Percentiles rank a stretch among this genome's conserved stretches.
Conservation (phyloP, 2,797 vertebrate species). For the Chelmon rostratus region DNA sequence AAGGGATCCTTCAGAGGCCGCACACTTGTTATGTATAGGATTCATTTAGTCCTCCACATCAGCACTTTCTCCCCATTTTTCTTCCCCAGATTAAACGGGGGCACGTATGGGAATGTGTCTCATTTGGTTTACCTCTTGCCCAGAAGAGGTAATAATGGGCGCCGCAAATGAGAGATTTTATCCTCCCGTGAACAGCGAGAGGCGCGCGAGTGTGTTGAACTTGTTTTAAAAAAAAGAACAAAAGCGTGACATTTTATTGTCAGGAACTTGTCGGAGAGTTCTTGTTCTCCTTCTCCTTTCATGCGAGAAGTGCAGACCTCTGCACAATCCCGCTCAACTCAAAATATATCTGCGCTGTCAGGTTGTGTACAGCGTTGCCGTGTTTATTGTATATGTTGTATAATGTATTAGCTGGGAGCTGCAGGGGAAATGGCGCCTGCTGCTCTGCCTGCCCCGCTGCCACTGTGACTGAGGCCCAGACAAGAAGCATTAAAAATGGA, state of each 20-base stretch:
- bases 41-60: conserved; percentile 45
- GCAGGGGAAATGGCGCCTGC: conserved; percentile 5
- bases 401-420: conserved; percentile 34
- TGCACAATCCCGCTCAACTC: conserved; percentile 26
- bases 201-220: conserved; percentile 16
- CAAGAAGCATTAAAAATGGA: conserved; percentile 29
- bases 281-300: conserved; percentile 14
- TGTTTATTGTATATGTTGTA: conserved; percentile 28
- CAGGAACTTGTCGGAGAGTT: conserved; percentile 14
- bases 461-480: conserved; percentile 11
- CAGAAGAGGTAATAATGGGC: conserved; percentile 28
- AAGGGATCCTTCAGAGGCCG: conserved; percentile 15
- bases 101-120: conserved; percentile 7
- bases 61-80: conserved; percentile 23
- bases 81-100: conserved; percentile 12
- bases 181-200: conserved; percentile 11
- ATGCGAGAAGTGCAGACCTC: conserved; percentile 24
- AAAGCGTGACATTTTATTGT: conserved; percentile 5
- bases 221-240: conserved; percentile 15
- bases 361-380: neutral
- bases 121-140: conserved; percentile 45
- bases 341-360: conserved; percentile 13
- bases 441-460: conserved; percentile 10
- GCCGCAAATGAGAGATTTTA: conserved; percentile 39
- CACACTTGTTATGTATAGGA: conserved; percentile 15